Base-by-base conservation (phyloP, 35 echinoderm and acorn worm species). In the Ophioderma brevispina region DNA sequence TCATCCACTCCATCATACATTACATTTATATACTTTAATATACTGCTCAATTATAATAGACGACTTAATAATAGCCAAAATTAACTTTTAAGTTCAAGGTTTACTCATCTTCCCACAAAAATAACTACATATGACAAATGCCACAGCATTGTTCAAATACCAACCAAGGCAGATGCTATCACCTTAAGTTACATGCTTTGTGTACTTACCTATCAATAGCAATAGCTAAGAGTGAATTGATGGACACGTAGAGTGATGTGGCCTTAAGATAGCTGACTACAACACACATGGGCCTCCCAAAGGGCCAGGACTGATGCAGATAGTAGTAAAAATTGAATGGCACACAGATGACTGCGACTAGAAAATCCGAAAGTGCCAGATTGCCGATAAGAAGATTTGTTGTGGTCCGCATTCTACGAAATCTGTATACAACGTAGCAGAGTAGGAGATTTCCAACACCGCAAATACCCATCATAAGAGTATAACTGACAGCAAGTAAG, bases 251-350 rank as follows among this genome's bases (percentile, higher is more conserved):
- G 11, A 98, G 84, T 23, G 96, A 98, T 0, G 91, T 89, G 31
- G 55, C 83, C 32, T 94, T 92, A 0, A 91, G 87, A 39, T 92
- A 95, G 21, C 90, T 86, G 10, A 98, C 96, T 36, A 95, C 34
- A 23, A 92, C 87, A 86, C 96, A 98, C 18, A 95, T 32, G 11
- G 81, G 86, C 19, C 82, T 76, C 63, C 96, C 96, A 84, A 95
- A 98, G 15, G 93, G 93, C 96, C 96, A 98, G 1, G 79, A 81
- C 76, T 92, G 86, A 11, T 87, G 87, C 31, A 95, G 78, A 56
- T 98, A 98, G 79, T 92, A 95, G 39, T 98, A 95, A 79, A 98
- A 98, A 42, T 98, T 98, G 63, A 98, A 98, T 1, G 96, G 96
- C 23, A 82, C 87, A 59, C 94, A 95, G 19, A 98, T 86, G 13